Evolutionary conservation across 2,888 invertebrate genomes (phyloP), one percentile per base, ranked within the genome.

Genomic region (Bunonema sp.): DNA sequence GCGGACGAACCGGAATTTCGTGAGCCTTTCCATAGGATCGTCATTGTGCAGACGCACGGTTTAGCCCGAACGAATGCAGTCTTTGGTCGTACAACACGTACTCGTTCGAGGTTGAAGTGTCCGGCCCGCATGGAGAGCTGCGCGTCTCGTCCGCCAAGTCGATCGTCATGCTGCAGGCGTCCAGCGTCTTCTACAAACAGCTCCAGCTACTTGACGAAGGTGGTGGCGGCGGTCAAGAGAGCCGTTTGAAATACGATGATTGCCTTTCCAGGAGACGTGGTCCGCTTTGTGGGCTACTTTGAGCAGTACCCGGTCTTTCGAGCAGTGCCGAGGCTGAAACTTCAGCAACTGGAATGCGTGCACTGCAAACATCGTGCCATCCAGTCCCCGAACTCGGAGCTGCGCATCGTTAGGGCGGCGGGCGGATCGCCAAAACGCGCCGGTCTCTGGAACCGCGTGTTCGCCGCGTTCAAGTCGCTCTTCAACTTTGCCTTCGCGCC

Each of bases 401-500:
- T 37, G 18, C 5, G 16, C 4, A 34, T 8, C 4, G n/a, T 19
- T 8, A 7, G 7, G 2, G 26, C 16, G n/a, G 2, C 23, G 4
- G 4, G 1, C 7, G n/a, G 2, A 23, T 12, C 1, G 12, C 1
- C 1, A 18, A 20, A 18, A 18, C 5, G 7, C 10, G 10, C 2
- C 19, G 48, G 52, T n/a, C 24, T 63, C 4, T 60, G 60, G 60
- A 34, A 47, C n/a, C 44, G 51, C 12, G 41, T 63, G n/a, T 53
- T 54, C 39, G 53, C 47, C 34, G 52, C 60, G 12, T 63, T 61
- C 42, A 54, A 52, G 24, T 58, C 61, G 34, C 41, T 52, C 41
- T 60, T 60, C 46, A 62, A 60, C 41, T 60, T 61, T 39, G 34
- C 63, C 10, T 62, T 60, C 33, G 52, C 61, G 5, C 61, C 63